Conservation (phyloP, 2,888 invertebrate species). For the Toxonevra muliebris region DNA sequence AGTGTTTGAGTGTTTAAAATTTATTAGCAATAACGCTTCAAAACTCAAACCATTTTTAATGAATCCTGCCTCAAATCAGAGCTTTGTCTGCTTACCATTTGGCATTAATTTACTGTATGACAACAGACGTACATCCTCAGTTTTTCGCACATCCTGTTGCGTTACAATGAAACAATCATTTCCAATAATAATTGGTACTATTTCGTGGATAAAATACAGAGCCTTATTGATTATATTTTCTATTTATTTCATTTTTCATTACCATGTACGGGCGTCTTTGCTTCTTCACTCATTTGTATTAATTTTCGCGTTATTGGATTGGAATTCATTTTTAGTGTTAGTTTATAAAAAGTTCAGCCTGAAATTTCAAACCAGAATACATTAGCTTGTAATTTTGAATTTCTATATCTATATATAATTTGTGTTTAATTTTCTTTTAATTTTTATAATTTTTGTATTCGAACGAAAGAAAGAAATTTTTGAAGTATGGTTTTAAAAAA, state of each 20-base stretch:
- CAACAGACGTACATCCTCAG: constrained; percentile 52
- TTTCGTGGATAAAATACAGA: background rate
- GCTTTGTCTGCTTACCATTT: constrained; percentile 38
- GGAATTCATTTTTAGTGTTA: constrained; percentile 33
- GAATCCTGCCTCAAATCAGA: no score
- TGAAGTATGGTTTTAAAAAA: no score
- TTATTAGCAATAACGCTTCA: no score
- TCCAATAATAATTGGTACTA: constrained; percentile 55
- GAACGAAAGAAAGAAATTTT: no score
- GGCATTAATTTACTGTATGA: constrained; percentile 45
- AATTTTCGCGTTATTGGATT: constrained; percentile 43
- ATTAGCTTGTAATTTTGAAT: constrained; percentile 29
- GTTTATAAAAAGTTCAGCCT: no score
- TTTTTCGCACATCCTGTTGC: constrained; percentile 58
- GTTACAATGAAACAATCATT: constrained; percentile 51
- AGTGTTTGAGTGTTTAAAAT: no score
- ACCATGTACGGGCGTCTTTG: constrained; percentile 52
- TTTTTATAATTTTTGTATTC: background rate
- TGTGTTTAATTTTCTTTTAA: background rate
- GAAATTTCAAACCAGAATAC: background rate
- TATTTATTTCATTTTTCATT: background rate
- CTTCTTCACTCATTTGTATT: constrained; percentile 53
- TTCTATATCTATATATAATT: constrained; percentile 17
- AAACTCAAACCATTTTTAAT: no score
- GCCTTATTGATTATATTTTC: background rate